These are phyloP conservation scores for Cactoblastis cactorum DNA, from an alignment of 2,888 invertebrate genomes.

Conservation along the genomic window DNA sequence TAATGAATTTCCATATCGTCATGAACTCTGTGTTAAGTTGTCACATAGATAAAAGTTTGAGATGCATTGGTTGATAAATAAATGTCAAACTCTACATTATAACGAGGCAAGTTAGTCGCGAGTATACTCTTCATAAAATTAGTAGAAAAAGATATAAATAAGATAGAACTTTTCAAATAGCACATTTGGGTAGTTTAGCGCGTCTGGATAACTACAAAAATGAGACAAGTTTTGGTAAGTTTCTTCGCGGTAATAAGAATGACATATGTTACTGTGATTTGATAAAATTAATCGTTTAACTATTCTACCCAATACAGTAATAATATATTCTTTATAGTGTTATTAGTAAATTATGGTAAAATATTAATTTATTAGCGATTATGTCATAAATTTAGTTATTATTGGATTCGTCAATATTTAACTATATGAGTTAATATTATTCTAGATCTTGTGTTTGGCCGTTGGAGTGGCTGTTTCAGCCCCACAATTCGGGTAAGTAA, in stretches of 20 bases:
- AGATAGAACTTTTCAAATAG: constrained; percentile 49
- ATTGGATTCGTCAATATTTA: neutral
- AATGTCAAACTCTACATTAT: constrained; percentile 56
- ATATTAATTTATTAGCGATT: constrained; percentile 17
- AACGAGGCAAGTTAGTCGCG: constrained; percentile 58
- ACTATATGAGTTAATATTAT: constrained; percentile 24
- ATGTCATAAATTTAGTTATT: constrained; percentile 11
- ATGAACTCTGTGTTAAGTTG: neutral
- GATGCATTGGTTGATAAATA: constrained; percentile 55
- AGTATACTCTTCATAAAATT: constrained; percentile 54
- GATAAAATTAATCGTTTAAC: neutral
- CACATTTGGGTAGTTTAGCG: constrained; percentile 60
- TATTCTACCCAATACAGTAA: constrained; percentile 18
- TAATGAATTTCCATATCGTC: too few species aligned
- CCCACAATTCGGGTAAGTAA: constrained; percentile 5
- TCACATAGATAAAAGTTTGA: constrained; percentile 42
- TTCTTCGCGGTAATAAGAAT: constrained; percentile 11
- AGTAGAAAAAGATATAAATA: constrained; percentile 73
- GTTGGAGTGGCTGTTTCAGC: constrained; percentile 56
- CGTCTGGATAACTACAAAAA: constrained; percentile 58
- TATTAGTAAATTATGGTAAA: constrained; percentile 16
- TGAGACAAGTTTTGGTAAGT: constrained; percentile 67
- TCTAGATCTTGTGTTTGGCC: constrained; percentile 53
- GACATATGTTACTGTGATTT: constrained; percentile 11
- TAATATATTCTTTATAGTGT: constrained; percentile 17